These are phyloP conservation scores for Siniperca undulata DNA, from an alignment of 2,797 vertebrate species.

Conservation along the genomic window DNA sequence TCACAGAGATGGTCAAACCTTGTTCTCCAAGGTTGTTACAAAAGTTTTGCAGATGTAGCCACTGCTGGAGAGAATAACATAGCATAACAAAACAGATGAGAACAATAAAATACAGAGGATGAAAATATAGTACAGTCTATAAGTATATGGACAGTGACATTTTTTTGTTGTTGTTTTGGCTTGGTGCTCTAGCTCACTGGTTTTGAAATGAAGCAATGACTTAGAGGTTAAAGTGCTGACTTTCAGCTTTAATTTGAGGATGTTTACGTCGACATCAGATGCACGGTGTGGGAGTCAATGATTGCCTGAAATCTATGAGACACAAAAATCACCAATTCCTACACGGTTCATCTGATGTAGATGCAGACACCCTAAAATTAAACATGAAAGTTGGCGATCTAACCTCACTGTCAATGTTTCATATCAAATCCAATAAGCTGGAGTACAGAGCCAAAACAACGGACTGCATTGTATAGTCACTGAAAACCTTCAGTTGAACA, in stretches of 20 bases:
- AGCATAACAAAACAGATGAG: constrained; percentile 67
- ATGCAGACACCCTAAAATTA: constrained; percentile 27
- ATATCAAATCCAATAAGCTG: constrained; percentile 15
- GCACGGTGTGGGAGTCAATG: constrained; percentile 12
- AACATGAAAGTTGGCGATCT: constrained; percentile 1
- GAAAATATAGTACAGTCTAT: constrained; percentile 49
- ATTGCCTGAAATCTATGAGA: constrained; percentile 3
- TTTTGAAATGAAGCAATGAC: constrained; percentile 37
- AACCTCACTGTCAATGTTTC: constrained; percentile 16
- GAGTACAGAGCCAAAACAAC: constrained; percentile 29
- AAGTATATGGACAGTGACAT: constrained; percentile 34
- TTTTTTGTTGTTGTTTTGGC: constrained; percentile 46
- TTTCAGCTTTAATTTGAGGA: constrained; percentile 30
- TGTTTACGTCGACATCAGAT: constrained; percentile 33
- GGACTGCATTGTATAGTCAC: constrained; percentile 33
- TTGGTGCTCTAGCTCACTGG: constrained; percentile 6
- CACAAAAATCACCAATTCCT: not conserved
- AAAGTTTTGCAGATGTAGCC: constrained; percentile 62
- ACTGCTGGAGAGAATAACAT: constrained; percentile 53
- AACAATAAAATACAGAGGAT: constrained; percentile 65
- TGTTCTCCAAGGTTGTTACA: constrained; percentile 60
- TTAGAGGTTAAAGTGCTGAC: constrained; percentile 35
- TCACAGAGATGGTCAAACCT: constrained; percentile 47
- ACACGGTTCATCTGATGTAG: constrained; percentile 7
- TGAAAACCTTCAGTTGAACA: constrained; percentile 31